Evolutionary conservation across 1,140 invertebrate genomes (phyloP), one percentile per base, ranked within the genome.

Genomic region (Artemia franciscana): DNA sequence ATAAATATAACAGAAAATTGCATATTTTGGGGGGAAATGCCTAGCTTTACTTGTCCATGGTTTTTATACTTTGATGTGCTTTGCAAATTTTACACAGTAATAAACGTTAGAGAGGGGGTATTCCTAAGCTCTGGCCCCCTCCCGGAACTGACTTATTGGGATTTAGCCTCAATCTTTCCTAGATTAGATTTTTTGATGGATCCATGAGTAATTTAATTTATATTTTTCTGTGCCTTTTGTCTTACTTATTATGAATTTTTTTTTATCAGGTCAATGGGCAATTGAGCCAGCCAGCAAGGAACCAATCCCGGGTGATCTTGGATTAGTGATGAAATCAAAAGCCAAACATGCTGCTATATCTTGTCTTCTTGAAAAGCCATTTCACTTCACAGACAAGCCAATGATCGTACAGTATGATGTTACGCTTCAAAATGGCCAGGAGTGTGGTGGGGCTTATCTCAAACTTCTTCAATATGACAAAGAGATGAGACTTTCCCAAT

Each of bases 391-490:
- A 27, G 80, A 82, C 57, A 90, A 89, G 68, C 91, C 91, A 0
- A 76, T 99, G 24, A 77, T 98, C 68, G 83, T 97, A 7, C 95
- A 98, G 74, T 98, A 92, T 78, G 92, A 91, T 78, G 86, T 91
- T 60, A 79, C 73, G 58, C 77, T 83, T 27, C 84, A 95, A 80
- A 91, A 95, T 71, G 92, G 92, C 2, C 91, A 97, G 76, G 93
- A 98, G 74, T 99, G 95, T 76, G 95, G 95, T 59, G 95, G 95
- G 15, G 92, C 92, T 7, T 99, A 99, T 73, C 73, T 99, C 0
- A 99, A 99, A 76, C 77, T 99, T 18, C 73, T 98, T 15, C 85
- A 83, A 15, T 72, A 80, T 3, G 62, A 64, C 18, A 78, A 82
- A 57, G 79, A 81, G 51, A 72, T 80, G 21, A 82, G 92, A 72